A percentile compares a stretch with the other conserved stretches of the same genome.
Conservation (phyloP, 2,797 vertebrate species). For the Urocyon cinereoargenteus region DNA sequence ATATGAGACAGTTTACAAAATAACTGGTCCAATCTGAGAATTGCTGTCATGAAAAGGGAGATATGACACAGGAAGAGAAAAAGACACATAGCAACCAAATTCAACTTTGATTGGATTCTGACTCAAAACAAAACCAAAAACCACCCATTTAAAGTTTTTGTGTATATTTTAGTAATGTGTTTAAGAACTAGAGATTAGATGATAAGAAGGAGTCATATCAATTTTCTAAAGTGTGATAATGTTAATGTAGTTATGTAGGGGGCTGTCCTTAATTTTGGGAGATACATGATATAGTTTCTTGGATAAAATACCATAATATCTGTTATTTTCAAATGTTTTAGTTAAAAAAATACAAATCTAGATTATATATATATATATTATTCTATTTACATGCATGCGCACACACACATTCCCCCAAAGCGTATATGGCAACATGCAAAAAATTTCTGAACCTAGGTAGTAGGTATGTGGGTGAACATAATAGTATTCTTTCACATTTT, state of each 20-base stretch:
- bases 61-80: neutral
- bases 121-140: neutral
- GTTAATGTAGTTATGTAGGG: neutral
- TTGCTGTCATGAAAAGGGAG: neutral
- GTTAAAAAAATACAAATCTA: neutral
- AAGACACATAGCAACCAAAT: neutral
- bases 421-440: neutral
- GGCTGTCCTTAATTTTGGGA: neutral
- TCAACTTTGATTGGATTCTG: neutral
- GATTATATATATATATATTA: neutral
- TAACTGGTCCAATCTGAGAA: neutral
- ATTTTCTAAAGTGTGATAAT: neutral
- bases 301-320: neutral
- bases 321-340: constrained; percentile 33
- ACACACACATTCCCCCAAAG: neutral
- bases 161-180: neutral
- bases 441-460: neutral
- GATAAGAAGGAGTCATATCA: neutral
- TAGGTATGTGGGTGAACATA: neutral
- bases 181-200: neutral
- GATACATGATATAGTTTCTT: neutral
- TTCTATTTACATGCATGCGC: neutral
- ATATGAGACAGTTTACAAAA: neutral
- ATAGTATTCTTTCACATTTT: neutral
- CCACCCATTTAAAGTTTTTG: neutral